Percentiles rank a stretch among this genome's conserved stretches.
These are phyloP conservation scores for Elaphurus davidianus DNA, from an alignment of 2,113 vertebrate genomes.

Conservation along the genomic window DNA sequence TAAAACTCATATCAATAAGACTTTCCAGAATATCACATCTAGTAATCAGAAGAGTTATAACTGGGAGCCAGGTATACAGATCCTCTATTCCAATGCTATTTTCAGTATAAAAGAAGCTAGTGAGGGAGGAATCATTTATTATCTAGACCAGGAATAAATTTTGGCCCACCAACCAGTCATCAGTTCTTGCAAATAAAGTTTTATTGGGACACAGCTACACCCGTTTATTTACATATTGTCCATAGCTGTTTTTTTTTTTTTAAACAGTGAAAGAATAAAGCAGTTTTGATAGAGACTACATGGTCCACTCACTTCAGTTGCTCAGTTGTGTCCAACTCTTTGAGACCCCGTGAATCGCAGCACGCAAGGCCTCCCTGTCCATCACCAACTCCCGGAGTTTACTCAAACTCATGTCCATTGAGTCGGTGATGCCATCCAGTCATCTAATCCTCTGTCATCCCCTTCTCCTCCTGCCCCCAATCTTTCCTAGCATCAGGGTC, in stretches of 20 bases:
- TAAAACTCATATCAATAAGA: neutral
- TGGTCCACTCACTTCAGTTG: neutral
- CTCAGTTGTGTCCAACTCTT: too few relatives aligned
- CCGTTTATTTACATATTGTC: neutral
- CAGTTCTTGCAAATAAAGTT: constrained; percentile 10
- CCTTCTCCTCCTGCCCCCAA: too few relatives aligned
- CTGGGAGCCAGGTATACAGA: neutral
- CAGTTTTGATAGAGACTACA: neutral
- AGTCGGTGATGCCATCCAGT: too few relatives aligned
- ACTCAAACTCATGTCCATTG: too few relatives aligned
- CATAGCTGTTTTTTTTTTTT: neutral
- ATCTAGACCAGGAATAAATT: neutral
- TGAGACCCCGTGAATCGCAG: too few relatives aligned
- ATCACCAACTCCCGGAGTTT: too few relatives aligned
- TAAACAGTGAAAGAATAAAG: neutral
- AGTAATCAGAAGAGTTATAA: neutral
- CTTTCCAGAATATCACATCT: neutral
- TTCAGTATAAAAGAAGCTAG: neutral
- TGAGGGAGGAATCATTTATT: neutral
- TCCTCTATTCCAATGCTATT: neutral
- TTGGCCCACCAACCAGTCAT: neutral
- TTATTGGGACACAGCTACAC: neutral
- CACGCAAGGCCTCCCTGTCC: too few relatives aligned
- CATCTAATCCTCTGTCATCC: too few relatives aligned
- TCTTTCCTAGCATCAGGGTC: too few relatives aligned